Evolutionary conservation across 2,888 invertebrate species (phyloP), one percentile per base, ranked within the genome.

Genomic region (Norana najaformis): DNA sequence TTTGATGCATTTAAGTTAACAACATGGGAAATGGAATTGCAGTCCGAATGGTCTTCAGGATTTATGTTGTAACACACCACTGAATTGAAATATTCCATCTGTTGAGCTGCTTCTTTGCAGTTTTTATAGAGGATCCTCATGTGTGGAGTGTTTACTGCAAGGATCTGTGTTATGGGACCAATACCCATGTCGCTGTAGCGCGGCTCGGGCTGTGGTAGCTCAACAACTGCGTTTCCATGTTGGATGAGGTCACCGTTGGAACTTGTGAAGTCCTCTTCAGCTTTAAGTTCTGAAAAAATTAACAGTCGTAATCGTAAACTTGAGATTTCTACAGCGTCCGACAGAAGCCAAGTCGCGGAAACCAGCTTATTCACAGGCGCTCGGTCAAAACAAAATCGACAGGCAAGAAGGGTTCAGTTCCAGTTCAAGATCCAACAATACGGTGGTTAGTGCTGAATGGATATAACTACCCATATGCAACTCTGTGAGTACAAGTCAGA

Each of bases 141-240:
- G 69, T 85, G 47, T 30, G 82, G 41, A 36, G 89, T 90, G 88
- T 90, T 90, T 18, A 90, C 88, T 6, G 53, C 88, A 18, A 90
- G 35, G 38, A 90, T 89, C 39, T 90, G 83, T 5, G 89, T 69
- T 23, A 88, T 53, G 83, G 88, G 90, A 37, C 90, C 90, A 16
- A 88, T 88, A n/a, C 91, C 90, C 82, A 90, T 36, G 88, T 88
- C 91, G 47, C 20, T 37, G 8, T 85, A 20, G 36, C 14, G 23
- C 20, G 35, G 85, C 36, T 85, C 36, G 20, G 18, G 36, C 5
- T 85, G 35, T 5, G 85, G 35, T 2, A 36, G 85, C 36, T 85
- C 36, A 6, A 85, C 14, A 23, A 23, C 35, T 35, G 85, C 85
- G 2, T 85, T 85, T 35, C 85, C 36, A 23, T 13, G 85, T 85